A percentile compares a stretch with the other conserved stretches of the same genome.
phyloP scores from a whole-genome alignment of 2,113 vertebrate species.

The Plestiodon gilberti region DNA sequence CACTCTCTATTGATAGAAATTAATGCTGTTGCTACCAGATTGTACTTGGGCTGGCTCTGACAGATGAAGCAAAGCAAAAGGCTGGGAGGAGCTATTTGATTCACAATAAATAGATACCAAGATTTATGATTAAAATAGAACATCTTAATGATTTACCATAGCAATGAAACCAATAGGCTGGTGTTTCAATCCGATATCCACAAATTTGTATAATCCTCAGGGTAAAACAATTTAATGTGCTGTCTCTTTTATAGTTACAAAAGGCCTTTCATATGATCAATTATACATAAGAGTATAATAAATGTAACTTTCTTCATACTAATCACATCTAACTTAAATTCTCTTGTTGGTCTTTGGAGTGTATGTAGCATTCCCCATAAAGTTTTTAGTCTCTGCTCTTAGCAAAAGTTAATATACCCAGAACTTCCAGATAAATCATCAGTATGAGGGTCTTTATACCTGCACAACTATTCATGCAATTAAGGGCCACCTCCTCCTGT shows the following conservation, averaged over 20 bases:
- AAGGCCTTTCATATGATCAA: conserved; percentile 85
- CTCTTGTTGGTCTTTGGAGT: conserved; percentile 81
- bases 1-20: conserved; percentile 50
- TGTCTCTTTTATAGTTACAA: conserved; percentile 87
- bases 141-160: conserved; percentile 82
- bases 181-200: conserved; percentile 78
- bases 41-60: conserved; percentile 66
- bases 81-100: conserved; percentile 75
- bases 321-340: conserved; percentile 85
- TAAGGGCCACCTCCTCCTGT: conserved; percentile 61
- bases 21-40: conserved; percentile 48
- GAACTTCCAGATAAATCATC: conserved; percentile 80
- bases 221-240: conserved; percentile 86
- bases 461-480: conserved; percentile 72
- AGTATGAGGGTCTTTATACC: conserved; percentile 61
- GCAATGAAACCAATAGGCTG: conserved; percentile 79
- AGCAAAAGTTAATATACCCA: conserved; percentile 83
- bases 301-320: conserved; percentile 85
- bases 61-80: conserved; percentile 68
- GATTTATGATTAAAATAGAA: conserved; percentile 76
- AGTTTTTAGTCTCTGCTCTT: conserved; percentile 82
- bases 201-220: conserved; percentile 83
- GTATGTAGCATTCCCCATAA: conserved; percentile 79
- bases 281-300: conserved; percentile 86
- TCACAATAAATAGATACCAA: conserved; percentile 78